These are phyloP conservation scores for Huso huso DNA, from an alignment of 2,797 vertebrate genomes.

Conservation along the genomic window DNA sequence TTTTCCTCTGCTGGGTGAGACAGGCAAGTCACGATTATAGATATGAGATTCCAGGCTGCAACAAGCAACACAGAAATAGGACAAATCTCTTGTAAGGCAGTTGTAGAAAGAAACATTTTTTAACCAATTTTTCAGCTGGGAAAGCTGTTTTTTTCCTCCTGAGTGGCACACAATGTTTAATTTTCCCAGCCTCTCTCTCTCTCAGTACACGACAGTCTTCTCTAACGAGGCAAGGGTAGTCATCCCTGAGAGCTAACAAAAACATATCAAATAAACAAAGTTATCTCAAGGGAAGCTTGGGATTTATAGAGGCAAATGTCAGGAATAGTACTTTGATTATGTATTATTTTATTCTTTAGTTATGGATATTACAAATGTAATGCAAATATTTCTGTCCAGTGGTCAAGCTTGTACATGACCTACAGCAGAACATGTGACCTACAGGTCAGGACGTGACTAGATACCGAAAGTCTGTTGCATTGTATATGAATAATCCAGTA, in stretches of 20 bases:
- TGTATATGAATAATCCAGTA: too few relatives aligned
- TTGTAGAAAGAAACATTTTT: background rate
- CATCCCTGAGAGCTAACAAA: too few relatives aligned
- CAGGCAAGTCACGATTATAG: background rate
- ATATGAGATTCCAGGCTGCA: background rate
- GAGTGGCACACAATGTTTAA: background rate
- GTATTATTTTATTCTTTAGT: too few relatives aligned
- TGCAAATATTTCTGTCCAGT: too few relatives aligned
- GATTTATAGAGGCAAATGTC: constrained; percentile 1
- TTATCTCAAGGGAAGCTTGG: background rate
- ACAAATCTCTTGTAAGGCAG: background rate
- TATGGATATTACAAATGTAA: too few relatives aligned
- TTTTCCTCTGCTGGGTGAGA: constrained; percentile 4
- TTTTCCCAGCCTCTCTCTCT: background rate
- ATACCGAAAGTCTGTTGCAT: too few relatives aligned
- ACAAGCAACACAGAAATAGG: background rate
- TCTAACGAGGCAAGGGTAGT: too few relatives aligned
- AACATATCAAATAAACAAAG: too few relatives aligned
- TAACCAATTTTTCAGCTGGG: background rate
- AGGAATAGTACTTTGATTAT: background rate
- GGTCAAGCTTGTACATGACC: too few relatives aligned
- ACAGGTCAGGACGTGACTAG: too few relatives aligned
- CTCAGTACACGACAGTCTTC: too few relatives aligned
- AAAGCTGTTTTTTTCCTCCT: background rate
- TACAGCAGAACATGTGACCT: too few relatives aligned